Evolutionary conservation across 2,888 invertebrate genomes (phyloP).

Genomic region (Zhuqinia jingwanae): DNA sequence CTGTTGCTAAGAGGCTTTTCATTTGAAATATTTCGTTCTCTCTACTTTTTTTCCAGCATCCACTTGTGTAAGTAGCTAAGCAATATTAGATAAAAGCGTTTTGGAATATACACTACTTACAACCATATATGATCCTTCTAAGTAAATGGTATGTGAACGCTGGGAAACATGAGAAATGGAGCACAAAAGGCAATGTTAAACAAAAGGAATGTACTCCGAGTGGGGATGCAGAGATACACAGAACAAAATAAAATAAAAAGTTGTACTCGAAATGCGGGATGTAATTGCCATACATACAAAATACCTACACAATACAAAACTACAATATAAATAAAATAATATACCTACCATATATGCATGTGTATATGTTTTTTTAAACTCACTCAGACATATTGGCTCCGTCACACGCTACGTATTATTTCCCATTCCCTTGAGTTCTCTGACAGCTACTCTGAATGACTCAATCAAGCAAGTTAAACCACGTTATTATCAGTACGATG

Average conservation of each 20-base stretch:
- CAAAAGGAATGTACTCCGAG: not conserved
- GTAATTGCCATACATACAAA: not conserved
- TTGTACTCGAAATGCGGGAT: not conserved
- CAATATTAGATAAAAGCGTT: not conserved
- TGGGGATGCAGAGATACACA: too few species aligned
- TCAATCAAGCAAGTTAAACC: not conserved
- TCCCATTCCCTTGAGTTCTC: not conserved
- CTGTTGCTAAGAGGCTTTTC: slow-evolving; percentile 49
- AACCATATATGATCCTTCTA: too few species aligned
- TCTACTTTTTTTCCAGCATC: not conserved
- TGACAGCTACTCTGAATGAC: not conserved
- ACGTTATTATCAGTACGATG: too few species aligned
- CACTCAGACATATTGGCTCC: not conserved
- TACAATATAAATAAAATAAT: too few species aligned
- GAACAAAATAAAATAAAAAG: not conserved
- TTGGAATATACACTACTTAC: not conserved
- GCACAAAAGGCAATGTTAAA: not conserved
- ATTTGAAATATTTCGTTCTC: slow-evolving; percentile 35
- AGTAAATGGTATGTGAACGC: not conserved
- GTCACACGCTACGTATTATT: not conserved
- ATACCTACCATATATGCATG: too few species aligned
- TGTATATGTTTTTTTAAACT: too few species aligned
- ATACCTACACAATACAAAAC: not conserved
- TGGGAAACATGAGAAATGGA: not conserved
- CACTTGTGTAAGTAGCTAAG: not conserved